phyloP scores from a whole-genome alignment of 1,140 invertebrate genomes.

The Zaprionus tsacasi region DNA sequence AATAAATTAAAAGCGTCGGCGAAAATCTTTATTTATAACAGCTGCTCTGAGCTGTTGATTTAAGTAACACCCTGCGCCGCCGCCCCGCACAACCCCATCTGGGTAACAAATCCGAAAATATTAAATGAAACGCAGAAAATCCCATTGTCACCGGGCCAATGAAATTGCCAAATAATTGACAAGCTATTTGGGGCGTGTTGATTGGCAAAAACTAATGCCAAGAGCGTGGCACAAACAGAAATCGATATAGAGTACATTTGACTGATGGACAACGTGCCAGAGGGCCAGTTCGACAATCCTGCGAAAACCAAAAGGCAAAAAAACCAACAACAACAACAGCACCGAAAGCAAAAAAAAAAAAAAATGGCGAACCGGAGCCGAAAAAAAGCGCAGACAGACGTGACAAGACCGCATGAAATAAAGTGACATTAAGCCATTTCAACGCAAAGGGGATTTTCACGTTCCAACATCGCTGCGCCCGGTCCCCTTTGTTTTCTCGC shows the following conservation, averaged over 20 bases:
- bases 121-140: constrained; percentile 79
- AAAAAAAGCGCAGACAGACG: constrained; percentile 62
- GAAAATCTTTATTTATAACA: constrained; percentile 81
- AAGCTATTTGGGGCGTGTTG: constrained; percentile 79
- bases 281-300: constrained; percentile 38
- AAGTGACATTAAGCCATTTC: constrained; percentile 81
- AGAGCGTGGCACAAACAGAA: constrained; percentile 50
- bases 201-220: constrained; percentile 81
- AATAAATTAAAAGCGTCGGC: constrained; percentile 70
- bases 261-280: constrained; percentile 68
- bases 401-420: constrained; percentile 80
- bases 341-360: too few relatives aligned
- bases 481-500: constrained; percentile 28
- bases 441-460: constrained; percentile 77
- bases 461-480: constrained; percentile 31
- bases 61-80: constrained; percentile 26
- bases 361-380: constrained; percentile 16
- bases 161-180: constrained; percentile 81
- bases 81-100: not conserved
- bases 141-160: constrained; percentile 77
- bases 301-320: constrained; percentile 21
- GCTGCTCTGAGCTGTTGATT: constrained; percentile 56
- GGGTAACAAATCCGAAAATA: constrained; percentile 53
- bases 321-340: constrained; percentile 9
- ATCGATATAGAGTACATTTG: constrained; percentile 72